A percentile compares a stretch with the other conserved stretches of the same genome.
phyloP scores from a whole-genome alignment of 2,888 invertebrate species.

The Hyles lineata region DNA sequence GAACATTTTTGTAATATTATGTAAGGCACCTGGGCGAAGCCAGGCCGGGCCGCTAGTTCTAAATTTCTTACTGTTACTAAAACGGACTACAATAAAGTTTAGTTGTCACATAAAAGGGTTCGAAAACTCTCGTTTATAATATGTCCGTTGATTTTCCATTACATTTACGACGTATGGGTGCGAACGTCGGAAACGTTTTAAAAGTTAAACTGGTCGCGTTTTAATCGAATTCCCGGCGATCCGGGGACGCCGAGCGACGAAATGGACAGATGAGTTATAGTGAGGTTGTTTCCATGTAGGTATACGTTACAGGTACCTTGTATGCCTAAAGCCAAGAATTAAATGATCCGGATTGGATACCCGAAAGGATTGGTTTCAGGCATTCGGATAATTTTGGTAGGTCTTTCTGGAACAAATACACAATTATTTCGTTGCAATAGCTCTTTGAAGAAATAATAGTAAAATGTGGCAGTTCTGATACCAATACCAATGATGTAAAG shows the following conservation, averaged over 20 bases:
- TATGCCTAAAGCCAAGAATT: too few species aligned
- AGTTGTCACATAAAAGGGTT: conserved; percentile 37
- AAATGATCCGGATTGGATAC: too few species aligned
- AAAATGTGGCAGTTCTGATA: too few species aligned
- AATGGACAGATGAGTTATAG: conserved; percentile 37
- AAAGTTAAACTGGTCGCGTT: conserved; percentile 66
- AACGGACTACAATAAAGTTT: conserved; percentile 33
- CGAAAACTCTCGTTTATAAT: conserved; percentile 43
- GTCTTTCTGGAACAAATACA: not conserved
- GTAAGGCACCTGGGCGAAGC: too few species aligned
- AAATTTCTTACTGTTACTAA: conserved; percentile 14
- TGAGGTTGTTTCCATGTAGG: conserved; percentile 27
- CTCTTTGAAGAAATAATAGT: not conserved
- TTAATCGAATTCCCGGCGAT: conserved; percentile 68
- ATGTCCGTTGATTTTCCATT: conserved; percentile 58
- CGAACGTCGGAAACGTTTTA: conserved; percentile 61
- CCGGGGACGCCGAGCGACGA: conserved; percentile 36
- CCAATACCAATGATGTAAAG: too few species aligned
- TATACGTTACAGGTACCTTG: not conserved
- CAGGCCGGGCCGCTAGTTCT: too few species aligned
- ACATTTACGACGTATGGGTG: conserved; percentile 55
- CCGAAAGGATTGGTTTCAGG: too few species aligned
- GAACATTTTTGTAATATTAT: too few species aligned
- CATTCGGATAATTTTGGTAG: too few species aligned
- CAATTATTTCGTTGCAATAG: not conserved